These are phyloP conservation scores for Ennomos erosarius DNA, from an alignment of 2,888 invertebrate genomes.

Conservation along the genomic window DNA sequence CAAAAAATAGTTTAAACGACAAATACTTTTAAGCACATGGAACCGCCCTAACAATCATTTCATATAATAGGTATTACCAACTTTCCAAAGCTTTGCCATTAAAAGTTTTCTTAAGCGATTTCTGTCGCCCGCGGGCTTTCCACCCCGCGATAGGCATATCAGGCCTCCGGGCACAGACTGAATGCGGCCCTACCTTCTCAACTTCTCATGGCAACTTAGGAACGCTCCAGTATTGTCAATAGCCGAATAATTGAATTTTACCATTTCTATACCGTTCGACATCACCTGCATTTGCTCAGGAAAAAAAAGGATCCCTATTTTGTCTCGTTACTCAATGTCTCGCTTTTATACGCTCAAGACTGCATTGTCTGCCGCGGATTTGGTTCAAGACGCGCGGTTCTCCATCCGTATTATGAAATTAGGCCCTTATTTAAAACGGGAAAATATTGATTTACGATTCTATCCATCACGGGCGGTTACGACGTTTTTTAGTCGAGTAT, in stretches of 20 bases:
- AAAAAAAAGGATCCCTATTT: constrained; percentile 74
- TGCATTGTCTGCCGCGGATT: constrained; percentile 62
- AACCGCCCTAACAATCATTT: constrained; percentile 35
- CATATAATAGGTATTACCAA: constrained; percentile 39
- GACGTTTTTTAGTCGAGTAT: constrained; percentile 46
- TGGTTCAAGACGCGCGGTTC: constrained; percentile 41
- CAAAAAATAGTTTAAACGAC: too few relatives aligned
- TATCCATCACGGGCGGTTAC: constrained; percentile 53
- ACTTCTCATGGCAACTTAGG: constrained; percentile 61
- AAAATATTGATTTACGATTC: constrained; percentile 68
- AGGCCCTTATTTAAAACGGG: constrained; percentile 71
- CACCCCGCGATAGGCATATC: constrained; percentile 6
- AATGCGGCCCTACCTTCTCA: constrained; percentile 43
- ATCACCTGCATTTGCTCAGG: constrained; percentile 74
- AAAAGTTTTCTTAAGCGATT: constrained; percentile 42
- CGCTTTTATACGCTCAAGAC: constrained; percentile 62
- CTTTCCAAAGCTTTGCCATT: constrained; percentile 38
- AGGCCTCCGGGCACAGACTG: constrained; percentile 30
- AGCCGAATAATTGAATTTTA: constrained; percentile 78
- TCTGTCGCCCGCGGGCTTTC: constrained; percentile 27
- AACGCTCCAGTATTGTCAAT: constrained; percentile 71
- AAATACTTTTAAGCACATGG: not conserved
- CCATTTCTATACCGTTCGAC: constrained; percentile 67
- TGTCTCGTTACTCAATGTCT: constrained; percentile 81
- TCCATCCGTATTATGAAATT: constrained; percentile 66